These are phyloP conservation scores for Arion vulgaris DNA, from an alignment of 1,140 invertebrate genomes.

Conservation along the genomic window DNA sequence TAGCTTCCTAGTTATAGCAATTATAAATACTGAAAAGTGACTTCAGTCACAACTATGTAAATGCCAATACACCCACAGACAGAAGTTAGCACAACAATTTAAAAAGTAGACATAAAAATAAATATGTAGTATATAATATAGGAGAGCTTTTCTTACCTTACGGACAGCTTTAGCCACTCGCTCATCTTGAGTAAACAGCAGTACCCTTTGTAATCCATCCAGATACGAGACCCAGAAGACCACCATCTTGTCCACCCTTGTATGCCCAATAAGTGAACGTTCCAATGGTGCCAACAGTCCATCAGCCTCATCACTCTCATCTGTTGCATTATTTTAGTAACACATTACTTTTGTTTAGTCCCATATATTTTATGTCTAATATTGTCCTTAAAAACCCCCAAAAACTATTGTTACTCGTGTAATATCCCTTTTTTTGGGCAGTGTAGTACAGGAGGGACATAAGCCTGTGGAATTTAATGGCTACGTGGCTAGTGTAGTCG, in stretches of 20 bases:
- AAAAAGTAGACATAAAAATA: background rate
- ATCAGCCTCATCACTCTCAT: constrained; percentile 71
- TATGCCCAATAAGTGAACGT: constrained; percentile 55
- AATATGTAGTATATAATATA: background rate
- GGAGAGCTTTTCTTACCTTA: constrained; percentile 51
- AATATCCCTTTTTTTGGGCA: no score
- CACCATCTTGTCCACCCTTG: constrained; percentile 76
- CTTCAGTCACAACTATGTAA: background rate
- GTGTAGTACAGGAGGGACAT: no score
- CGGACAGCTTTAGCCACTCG: constrained; percentile 80
- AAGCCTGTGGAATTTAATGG: no score
- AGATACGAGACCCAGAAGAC: constrained; percentile 89
- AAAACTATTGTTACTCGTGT: no score
- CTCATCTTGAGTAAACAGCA: constrained; percentile 87
- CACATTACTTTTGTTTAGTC: no score
- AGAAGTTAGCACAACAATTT: background rate
- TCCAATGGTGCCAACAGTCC: constrained; percentile 44
- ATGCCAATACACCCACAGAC: background rate
- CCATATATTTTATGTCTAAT: no score
- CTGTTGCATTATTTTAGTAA: constrained; percentile 53
- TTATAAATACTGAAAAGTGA: no score
- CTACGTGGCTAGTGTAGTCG: no score
- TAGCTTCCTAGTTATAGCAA: no score
- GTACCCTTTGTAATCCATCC: constrained; percentile 82
- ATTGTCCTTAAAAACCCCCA: no score